Percentiles rank a stretch among this genome's conserved stretches.
phyloP scores from a whole-genome alignment of 2,113 vertebrate species.

The Cinclus cinclus region DNA sequence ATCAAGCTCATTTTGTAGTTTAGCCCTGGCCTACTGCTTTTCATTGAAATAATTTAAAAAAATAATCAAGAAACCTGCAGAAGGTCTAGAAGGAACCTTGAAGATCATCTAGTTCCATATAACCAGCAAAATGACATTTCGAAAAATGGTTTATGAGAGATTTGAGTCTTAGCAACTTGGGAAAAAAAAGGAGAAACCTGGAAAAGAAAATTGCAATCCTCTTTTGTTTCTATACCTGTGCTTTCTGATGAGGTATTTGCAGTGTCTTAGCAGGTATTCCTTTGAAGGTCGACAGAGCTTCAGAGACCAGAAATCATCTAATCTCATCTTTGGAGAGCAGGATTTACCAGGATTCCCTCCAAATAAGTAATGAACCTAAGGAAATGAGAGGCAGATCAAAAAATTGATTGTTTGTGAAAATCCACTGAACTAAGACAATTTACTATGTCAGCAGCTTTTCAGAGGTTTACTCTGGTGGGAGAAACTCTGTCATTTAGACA shows the following conservation, averaged over 20 bases:
- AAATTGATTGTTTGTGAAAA: neutral
- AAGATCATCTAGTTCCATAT: neutral
- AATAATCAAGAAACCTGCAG: neutral
- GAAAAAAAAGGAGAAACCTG: neutral
- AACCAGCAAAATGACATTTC: neutral
- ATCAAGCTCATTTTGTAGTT: neutral
- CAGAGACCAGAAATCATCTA: constrained; percentile 98
- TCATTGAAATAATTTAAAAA: neutral
- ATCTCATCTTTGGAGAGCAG: constrained; percentile 97
- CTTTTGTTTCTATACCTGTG: constrained; percentile 81
- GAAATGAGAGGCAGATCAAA: constrained; percentile 36
- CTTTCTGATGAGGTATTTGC: constrained; percentile 97
- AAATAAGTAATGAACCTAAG: constrained; percentile 97
- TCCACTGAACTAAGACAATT: neutral
- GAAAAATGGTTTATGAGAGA: neutral
- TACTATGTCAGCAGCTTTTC: neutral
- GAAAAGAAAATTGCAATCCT: neutral
- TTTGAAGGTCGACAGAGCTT: constrained; percentile 97
- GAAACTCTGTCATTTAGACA: neutral
- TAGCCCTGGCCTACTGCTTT: neutral
- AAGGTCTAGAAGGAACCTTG: neutral
- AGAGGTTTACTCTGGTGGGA: neutral
- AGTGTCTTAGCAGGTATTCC: constrained; percentile 95
- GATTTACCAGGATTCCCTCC: constrained; percentile 98
- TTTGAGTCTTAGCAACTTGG: neutral